A percentile compares a stretch with the other conserved stretches of the same genome.
phyloP scores from a whole-genome alignment of 2,113 vertebrate species.

The Hiodon alosoides region DNA sequence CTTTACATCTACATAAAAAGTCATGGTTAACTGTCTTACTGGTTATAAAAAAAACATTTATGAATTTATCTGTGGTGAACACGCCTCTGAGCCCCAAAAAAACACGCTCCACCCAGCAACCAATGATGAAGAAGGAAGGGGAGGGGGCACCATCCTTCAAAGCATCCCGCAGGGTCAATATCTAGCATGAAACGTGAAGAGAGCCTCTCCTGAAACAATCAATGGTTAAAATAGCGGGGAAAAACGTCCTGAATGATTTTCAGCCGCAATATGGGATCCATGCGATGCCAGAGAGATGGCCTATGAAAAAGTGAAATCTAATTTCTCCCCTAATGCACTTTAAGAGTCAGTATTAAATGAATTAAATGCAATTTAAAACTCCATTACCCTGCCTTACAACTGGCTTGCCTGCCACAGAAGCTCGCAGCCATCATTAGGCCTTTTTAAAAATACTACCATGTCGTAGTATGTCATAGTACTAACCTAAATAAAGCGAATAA shows the following conservation, averaged over 20 bases:
- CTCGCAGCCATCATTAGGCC: conserved; percentile 14
- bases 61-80: too few relatives aligned
- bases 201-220: conserved; percentile 16
- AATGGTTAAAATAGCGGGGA: background rate
- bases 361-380: conserved; percentile 22
- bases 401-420: conserved; percentile 5
- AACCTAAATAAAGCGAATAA: too few relatives aligned
- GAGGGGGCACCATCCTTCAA: background rate
- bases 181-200: background rate
- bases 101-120: background rate
- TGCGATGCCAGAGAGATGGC: background rate
- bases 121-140: too few relatives aligned
- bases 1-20: too few relatives aligned
- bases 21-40: too few relatives aligned
- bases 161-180: background rate
- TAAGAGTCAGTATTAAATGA: conserved; percentile 25
- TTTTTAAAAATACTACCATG: conserved; percentile 9
- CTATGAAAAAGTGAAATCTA: conserved; percentile 10
- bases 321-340: conserved; percentile 30
- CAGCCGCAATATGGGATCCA: background rate
- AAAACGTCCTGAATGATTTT: background rate
- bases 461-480: too few relatives aligned
- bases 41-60: background rate
- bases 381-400: conserved; percentile 14
- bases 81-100: background rate